Evolutionary conservation across 1,140 invertebrate genomes (phyloP), one percentile per base, ranked within the genome.

Genomic region (Centruroides sculpturatus): DNA sequence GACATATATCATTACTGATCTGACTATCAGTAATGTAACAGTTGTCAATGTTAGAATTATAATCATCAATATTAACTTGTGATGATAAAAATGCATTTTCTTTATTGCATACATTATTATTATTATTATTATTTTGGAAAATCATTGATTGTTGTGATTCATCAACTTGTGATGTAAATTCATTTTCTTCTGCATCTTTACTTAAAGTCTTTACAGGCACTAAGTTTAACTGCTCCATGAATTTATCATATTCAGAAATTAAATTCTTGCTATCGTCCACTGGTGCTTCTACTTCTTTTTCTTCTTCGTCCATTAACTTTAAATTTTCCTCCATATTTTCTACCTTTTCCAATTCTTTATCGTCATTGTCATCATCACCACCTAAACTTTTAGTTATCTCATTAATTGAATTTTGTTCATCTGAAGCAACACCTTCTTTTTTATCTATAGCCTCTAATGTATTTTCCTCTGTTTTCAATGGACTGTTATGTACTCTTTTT

Each of bases 171-270:
- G 8, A 6, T 6, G 3, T 6, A 41, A 6, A 5, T 5, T 41
- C 41, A 41, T 41, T 8, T 6, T 41, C 41, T 41, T 41, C 41
- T 41, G 41, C 5, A 6, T 41, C 41, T 41, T 41, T 41, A 6
- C 5, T 41, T 41, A 41, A 41, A 41, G 41, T 41, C 8, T 41
- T 41, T 8, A 41, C 41, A 41, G 41, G 41, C 5, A 41, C 58
- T 10, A 63, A 41, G 35, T 63, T 59, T 35, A 66, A 11, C 8
- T 60, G 47, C 13, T 66, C 63, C 47, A 66, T 36, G 51, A 66
- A 66, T 61, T 66, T 61, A 60, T 64, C 66, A 63, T 66, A 66
- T 59, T 66, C 66, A 34, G 59, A 62, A 41, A 51, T 56, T 35
- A 66, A 55, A 55, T 60, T 59, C 57, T 58, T 60, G 34, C 47